phyloP scores from a whole-genome alignment of 2,888 invertebrate species.

The Xylocampa areola region DNA sequence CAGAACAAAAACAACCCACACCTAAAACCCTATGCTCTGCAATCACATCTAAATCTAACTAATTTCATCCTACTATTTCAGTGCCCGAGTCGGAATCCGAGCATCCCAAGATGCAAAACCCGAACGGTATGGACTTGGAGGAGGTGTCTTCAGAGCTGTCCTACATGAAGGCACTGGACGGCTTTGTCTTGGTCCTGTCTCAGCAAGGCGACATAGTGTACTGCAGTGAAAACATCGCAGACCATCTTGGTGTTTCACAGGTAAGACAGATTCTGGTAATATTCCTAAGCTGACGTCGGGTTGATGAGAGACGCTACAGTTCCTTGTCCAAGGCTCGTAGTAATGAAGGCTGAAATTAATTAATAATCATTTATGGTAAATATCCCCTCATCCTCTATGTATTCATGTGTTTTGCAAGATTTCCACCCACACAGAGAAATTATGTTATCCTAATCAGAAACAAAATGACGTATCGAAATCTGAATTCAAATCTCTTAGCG shows the following conservation, averaged over 20 bases:
- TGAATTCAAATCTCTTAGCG: no score
- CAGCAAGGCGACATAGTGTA: constrained; percentile 97
- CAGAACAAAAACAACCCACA: no score
- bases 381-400: no score
- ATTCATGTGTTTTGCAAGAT: no score
- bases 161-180: constrained; percentile 95
- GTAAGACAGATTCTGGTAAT: constrained; percentile 81
- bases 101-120: constrained; percentile 74
- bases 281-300: no score
- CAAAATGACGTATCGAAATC: no score
- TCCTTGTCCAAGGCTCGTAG: neutral
- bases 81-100: constrained; percentile 75
- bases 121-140: constrained; percentile 81
- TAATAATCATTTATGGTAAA: no score
- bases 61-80: constrained; percentile 63
- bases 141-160: constrained; percentile 89
- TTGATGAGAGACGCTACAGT: no score
- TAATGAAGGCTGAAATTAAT: no score
- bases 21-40: neutral
- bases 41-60: neutral
- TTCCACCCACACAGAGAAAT: no score
- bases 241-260: constrained; percentile 97
- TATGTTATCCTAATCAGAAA: no score
- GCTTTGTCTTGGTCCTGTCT: constrained; percentile 96
- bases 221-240: constrained; percentile 96